Base-by-base conservation (phyloP, 2,888 invertebrate genomes). In the Lasioglossum figueresi region DNA sequence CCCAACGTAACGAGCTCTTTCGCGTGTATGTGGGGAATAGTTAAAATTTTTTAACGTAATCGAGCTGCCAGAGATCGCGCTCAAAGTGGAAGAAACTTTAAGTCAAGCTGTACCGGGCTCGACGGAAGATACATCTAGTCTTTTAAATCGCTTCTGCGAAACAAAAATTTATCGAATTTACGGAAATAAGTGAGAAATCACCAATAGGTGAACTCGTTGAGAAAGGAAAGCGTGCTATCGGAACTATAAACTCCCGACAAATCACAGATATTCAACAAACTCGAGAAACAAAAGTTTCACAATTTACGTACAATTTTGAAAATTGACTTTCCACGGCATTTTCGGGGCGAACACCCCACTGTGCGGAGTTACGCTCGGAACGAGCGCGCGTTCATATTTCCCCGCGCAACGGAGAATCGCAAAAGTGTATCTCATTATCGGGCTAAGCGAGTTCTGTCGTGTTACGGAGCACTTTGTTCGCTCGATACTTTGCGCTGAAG, bases 361-460 rank as follows among this genome's bases (percentile, higher is more conserved):
- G 40, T 12, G 40, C 48, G 48, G 4, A 19, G 48, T 6, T 48
- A 19, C 48, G 48, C 5, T 48, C 48, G 48, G 19, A 72, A 79
- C 31, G 31, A 74, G n/a, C 56, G 40, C 63, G 56, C 56, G 63
- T 31, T 63, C 34, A 19, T 48, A 56, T 68, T n/a, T 31, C 27
- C 6, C 23, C 31, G 34, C 3, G 16, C 12, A 45, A 16, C 31
- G 8, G 63, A 31, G 63, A 63, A 31, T 63, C 63, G 63, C 63
- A 63, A 31, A 63, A 63, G 37, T 37, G 37, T 85, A 80, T 84
- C 84, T 89, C 86, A 88, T 90, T 88, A 88, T 84, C 86, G 84
- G 88, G 88, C 89, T 92, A 92, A 93, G 92, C 91, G 92, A 92
- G 90, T 92, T 92, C 93, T 92, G 92, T 89, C 92, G 91, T 92